Percentiles rank a stretch among this genome's conserved stretches.
phyloP scores from a whole-genome alignment of 2,113 vertebrate genomes.

The Mesoclemmys tuberculata region DNA sequence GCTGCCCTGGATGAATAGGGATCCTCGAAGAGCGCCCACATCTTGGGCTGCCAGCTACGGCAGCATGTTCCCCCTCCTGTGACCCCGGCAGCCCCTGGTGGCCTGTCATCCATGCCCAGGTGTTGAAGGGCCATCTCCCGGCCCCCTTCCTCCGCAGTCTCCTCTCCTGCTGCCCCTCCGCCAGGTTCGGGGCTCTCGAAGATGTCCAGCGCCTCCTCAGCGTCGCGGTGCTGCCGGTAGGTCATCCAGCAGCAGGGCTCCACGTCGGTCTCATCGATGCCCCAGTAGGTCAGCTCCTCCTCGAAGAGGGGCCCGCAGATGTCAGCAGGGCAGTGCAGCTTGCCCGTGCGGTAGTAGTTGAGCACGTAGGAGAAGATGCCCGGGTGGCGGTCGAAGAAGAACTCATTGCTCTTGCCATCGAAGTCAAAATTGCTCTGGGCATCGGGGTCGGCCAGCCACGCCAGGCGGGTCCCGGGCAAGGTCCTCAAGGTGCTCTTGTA shows the following conservation, averaged over 20 bases:
- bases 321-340: constrained; percentile 97
- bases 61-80: constrained; percentile 84
- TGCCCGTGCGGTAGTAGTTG: constrained; percentile 98
- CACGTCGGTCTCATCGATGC: constrained; percentile 98
- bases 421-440: constrained; percentile 82
- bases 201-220: constrained; percentile 95
- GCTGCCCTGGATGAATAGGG: constrained; percentile 95
- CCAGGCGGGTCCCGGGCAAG: constrained; percentile 94
- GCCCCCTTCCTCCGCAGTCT: constrained; percentile 65
- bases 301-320: constrained; percentile 97
- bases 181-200: constrained; percentile 92
- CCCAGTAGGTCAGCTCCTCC: constrained; percentile 98
- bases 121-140: constrained; percentile 82
- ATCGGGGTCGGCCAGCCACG: constrained; percentile 91
- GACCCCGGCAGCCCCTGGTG: constrained; percentile 69
- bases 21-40: constrained; percentile 98
- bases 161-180: constrained; percentile 74
- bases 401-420: constrained; percentile 85
- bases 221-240: constrained; percentile 96
- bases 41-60: constrained; percentile 88
- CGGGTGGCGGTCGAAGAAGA: constrained; percentile 97
- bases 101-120: constrained; percentile 87
- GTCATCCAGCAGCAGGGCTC: constrained; percentile 99
- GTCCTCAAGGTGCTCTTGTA: constrained; percentile 96
- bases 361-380: constrained; percentile 97